These are phyloP conservation scores for Trachops cirrhosus DNA, from an alignment of 2,797 vertebrate genomes.

Conservation along the genomic window DNA sequence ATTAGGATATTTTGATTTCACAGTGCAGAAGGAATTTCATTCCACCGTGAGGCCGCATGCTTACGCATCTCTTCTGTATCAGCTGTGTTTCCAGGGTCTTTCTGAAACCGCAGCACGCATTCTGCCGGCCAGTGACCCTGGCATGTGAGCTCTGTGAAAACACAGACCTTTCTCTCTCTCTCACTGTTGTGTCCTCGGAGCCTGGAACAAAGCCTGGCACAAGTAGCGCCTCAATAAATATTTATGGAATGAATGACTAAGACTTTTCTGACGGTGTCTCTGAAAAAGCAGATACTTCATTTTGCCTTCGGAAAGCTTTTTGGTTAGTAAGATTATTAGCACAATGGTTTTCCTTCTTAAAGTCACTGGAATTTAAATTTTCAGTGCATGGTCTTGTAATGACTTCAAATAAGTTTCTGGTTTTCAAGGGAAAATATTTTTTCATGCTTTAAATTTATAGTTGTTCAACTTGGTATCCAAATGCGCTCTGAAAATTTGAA, in stretches of 20 bases:
- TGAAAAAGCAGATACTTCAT: background rate
- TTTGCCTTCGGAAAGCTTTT: background rate
- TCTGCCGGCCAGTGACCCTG: background rate
- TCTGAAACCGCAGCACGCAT: background rate
- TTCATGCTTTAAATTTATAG: background rate
- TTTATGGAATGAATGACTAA: background rate
- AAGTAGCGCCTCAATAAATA: background rate
- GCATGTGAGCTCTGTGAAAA: background rate
- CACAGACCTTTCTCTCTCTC: conserved; percentile 18
- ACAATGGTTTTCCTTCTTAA: background rate
- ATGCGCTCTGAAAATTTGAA: background rate
- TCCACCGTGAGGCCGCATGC: background rate
- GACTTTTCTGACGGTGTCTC: background rate
- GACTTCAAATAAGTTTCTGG: background rate
- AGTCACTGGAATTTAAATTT: background rate
- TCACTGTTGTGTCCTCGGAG: background rate
- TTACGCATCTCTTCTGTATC: background rate
- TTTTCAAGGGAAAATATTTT: conserved; percentile 33
- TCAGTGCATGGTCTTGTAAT: background rate
- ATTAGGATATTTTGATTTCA: conserved; percentile 9
- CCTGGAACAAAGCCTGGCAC: background rate
- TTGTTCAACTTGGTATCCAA: background rate
- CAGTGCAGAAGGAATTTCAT: background rate
- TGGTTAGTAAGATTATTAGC: background rate
- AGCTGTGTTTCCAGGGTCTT: background rate